Conservation (phyloP, 1,140 invertebrate genomes). For the Metopolophium dirhodum region DNA sequence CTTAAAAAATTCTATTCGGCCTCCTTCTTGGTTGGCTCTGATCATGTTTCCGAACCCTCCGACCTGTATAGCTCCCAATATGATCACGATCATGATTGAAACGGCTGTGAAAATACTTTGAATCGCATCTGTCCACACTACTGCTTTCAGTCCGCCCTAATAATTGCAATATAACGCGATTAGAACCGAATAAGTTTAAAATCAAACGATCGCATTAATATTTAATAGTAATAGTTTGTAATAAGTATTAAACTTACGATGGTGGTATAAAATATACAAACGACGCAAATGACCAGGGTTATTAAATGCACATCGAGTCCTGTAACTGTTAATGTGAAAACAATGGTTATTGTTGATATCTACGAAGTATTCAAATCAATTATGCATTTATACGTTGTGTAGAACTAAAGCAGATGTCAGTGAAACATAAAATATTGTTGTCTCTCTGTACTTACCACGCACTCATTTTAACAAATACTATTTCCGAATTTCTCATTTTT, state of each 20-base stretch:
- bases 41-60: slow-evolving; percentile 74
- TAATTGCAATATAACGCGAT: slow-evolving; percentile 11
- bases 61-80: slow-evolving; percentile 71
- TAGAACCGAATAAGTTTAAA: not conserved
- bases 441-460: not conserved
- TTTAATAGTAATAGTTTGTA: not conserved
- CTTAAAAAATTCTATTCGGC: slow-evolving; percentile 71
- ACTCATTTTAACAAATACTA: not conserved
- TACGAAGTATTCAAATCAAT: not conserved
- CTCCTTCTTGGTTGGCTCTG: slow-evolving; percentile 66
- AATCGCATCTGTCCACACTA: slow-evolving; percentile 86
- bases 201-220: not conserved
- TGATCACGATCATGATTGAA: slow-evolving; percentile 72
- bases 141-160: slow-evolving; percentile 85
- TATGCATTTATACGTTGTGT: not conserved
- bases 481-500: not conserved
- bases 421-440: not conserved
- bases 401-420: not conserved
- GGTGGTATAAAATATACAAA: slow-evolving; percentile 62
- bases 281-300: slow-evolving; percentile 60
- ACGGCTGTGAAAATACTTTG: slow-evolving; percentile 80
- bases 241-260: slow-evolving; percentile 59
- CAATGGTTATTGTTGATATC: slow-evolving; percentile 41
- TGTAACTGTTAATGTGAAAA: slow-evolving; percentile 60
- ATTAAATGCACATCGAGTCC: slow-evolving; percentile 61